A percentile compares a stretch with the other conserved stretches of the same genome.
Conservation (phyloP, 2,797 vertebrate species). For the Toxotes lorentzi region DNA sequence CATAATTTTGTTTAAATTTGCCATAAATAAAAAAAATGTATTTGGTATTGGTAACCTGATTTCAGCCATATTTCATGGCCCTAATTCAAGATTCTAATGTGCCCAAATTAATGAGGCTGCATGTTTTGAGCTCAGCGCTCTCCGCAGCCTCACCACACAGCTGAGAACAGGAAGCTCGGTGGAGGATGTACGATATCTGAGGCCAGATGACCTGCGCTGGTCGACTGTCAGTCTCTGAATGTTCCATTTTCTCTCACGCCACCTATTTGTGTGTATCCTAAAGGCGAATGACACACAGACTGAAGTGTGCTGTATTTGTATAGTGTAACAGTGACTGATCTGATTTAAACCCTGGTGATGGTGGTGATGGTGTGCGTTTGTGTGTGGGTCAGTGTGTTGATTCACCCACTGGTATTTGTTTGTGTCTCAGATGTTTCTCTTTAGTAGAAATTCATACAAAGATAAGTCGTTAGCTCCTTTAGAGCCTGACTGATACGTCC, state of each 20-base stretch:
- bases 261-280: conserved; percentile 6
- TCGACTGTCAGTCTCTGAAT: conserved; percentile 15
- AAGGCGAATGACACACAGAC: conserved; percentile 7
- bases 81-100: too few relatives aligned
- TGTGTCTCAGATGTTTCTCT: not conserved
- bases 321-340: not conserved
- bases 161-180: not conserved
- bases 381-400: not conserved
- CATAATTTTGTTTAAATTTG: too few relatives aligned
- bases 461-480: not conserved
- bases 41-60: too few relatives aligned
- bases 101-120: too few relatives aligned
- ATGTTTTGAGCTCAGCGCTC: too few relatives aligned
- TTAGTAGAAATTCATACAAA: not conserved
- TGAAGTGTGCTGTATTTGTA: not conserved
- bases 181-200: not conserved
- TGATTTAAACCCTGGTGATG: not conserved
- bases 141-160: not conserved
- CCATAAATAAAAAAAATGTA: too few relatives aligned
- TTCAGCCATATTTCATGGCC: too few relatives aligned
- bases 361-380: too few relatives aligned
- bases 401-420: conserved; percentile 3
- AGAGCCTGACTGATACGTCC: not conserved
- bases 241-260: too few relatives aligned
- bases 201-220: conserved; percentile 8